These are phyloP conservation scores for Pseudolycoriella hygida DNA, from an alignment of 2,888 invertebrate species.

Conservation along the genomic window DNA sequence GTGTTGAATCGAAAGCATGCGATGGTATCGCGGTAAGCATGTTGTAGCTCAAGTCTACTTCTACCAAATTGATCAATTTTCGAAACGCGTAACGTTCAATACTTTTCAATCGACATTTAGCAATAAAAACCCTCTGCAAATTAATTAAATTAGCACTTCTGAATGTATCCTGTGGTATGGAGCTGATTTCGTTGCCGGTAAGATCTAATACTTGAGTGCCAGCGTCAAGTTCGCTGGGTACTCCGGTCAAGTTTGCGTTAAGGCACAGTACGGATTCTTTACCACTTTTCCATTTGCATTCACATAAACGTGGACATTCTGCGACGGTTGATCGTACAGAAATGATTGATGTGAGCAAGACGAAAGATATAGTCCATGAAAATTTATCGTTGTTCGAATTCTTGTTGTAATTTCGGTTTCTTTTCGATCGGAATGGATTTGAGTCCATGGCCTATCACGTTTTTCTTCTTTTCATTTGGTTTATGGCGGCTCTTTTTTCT, in stretches of 20 bases:
- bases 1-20: conserved; percentile 50
- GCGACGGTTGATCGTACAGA: conserved; percentile 26
- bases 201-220: conserved; percentile 67
- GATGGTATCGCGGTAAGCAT: conserved; percentile 48
- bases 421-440: not conserved
- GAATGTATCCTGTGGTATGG: conserved; percentile 54
- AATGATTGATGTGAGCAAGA: not conserved
- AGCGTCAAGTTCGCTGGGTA: conserved; percentile 56
- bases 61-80: conserved; percentile 61
- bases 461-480: conserved; percentile 4
- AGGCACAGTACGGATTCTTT: conserved; percentile 70
- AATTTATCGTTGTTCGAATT: no score
- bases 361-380: no score
- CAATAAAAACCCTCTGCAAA: conserved; percentile 60
- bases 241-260: conserved; percentile 52
- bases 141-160: conserved; percentile 56
- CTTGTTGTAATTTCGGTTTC: not conserved
- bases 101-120: conserved; percentile 47
- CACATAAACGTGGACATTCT: conserved; percentile 59
- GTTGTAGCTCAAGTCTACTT: conserved; percentile 64
- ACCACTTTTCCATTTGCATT: conserved; percentile 79
- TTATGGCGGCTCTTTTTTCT: conserved; percentile 3
- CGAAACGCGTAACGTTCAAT: conserved; percentile 59
- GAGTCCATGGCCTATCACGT: conserved; percentile 7
- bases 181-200: conserved; percentile 49